Evolutionary conservation across 2,113 vertebrate species (phyloP).

Genomic region (Sinosuthora webbiana): DNA sequence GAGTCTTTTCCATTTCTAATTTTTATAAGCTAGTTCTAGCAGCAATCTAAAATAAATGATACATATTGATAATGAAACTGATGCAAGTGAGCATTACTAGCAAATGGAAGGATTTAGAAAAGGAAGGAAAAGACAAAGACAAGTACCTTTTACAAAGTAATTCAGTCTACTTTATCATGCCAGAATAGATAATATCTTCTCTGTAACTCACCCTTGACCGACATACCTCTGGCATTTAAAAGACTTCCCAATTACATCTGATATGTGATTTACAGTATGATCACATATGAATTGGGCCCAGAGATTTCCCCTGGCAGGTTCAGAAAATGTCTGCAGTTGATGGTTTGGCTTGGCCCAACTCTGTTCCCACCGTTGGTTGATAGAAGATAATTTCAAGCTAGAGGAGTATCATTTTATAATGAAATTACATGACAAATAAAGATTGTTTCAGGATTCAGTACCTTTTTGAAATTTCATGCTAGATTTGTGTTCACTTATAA

Average conservation of each 20-base stretch:
- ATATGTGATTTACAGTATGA: not conserved
- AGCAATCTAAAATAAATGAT: not conserved
- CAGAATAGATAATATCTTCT: not conserved
- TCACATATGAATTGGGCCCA: not conserved
- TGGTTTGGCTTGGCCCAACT: not conserved
- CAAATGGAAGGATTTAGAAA: not conserved
- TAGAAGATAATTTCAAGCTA: not conserved
- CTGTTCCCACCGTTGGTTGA: not conserved
- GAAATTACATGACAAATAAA: constrained; percentile 32
- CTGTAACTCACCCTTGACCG: not conserved
- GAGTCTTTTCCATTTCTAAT: constrained; percentile 17
- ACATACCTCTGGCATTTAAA: not conserved
- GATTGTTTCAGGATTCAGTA: constrained; percentile 2
- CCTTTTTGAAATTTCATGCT: constrained; percentile 5
- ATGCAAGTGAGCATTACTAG: not conserved
- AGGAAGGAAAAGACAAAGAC: not conserved
- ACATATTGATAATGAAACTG: not conserved
- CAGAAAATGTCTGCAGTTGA: not conserved
- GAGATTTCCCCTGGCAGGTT: not conserved
- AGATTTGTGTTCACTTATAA: not conserved
- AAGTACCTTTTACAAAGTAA: not conserved
- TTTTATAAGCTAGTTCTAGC: not conserved
- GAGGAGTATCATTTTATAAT: not conserved
- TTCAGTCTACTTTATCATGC: not conserved
- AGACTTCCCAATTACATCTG: not conserved